Percentiles rank a stretch among this genome's conserved stretches.
These are phyloP conservation scores for Notocelia uddmanniana DNA, from an alignment of 2,888 invertebrate genomes.

Conservation along the genomic window DNA sequence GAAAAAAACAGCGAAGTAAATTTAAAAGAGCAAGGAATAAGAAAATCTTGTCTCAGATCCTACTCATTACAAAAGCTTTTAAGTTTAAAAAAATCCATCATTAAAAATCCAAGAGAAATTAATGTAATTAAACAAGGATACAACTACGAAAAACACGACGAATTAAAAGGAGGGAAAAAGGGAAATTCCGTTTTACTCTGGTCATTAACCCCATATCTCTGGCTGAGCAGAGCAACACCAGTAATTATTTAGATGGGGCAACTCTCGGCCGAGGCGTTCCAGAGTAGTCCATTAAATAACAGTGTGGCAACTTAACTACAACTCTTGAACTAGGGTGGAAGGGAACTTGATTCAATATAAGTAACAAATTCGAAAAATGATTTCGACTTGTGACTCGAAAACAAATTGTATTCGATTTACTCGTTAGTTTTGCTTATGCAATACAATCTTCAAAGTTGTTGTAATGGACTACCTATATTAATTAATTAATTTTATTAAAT, in stretches of 20 bases:
- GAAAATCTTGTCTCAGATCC: slow-evolving; percentile 24
- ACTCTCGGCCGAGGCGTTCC: slow-evolving; percentile 21
- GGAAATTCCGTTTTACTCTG: slow-evolving; percentile 49
- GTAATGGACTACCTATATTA: too few species aligned
- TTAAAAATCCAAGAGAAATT: slow-evolving; percentile 43
- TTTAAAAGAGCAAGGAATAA: slow-evolving; percentile 17
- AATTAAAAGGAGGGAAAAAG: slow-evolving; percentile 54
- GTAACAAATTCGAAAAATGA: too few species aligned
- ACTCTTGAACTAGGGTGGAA: background rate
- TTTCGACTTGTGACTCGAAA: too few species aligned
- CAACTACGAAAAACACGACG: slow-evolving; percentile 47
- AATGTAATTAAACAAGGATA: slow-evolving; percentile 43
- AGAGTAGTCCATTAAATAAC: slow-evolving; percentile 1
- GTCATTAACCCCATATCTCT: slow-evolving; percentile 63
- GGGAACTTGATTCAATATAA: background rate
- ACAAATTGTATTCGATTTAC: too few species aligned
- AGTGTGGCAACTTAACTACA: slow-evolving; percentile 2
- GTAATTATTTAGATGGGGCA: slow-evolving; percentile 57
- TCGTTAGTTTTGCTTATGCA: too few species aligned
- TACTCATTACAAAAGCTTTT: slow-evolving; percentile 40
- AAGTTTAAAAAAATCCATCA: slow-evolving; percentile 31
- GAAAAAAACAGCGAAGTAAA: background rate
- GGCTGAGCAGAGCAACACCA: slow-evolving; percentile 50
- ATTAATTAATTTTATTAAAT: too few species aligned
- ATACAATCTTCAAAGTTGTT: too few species aligned